phyloP scores from a whole-genome alignment of 2,113 vertebrate species.

The Ceyx cyanopectus region DNA sequence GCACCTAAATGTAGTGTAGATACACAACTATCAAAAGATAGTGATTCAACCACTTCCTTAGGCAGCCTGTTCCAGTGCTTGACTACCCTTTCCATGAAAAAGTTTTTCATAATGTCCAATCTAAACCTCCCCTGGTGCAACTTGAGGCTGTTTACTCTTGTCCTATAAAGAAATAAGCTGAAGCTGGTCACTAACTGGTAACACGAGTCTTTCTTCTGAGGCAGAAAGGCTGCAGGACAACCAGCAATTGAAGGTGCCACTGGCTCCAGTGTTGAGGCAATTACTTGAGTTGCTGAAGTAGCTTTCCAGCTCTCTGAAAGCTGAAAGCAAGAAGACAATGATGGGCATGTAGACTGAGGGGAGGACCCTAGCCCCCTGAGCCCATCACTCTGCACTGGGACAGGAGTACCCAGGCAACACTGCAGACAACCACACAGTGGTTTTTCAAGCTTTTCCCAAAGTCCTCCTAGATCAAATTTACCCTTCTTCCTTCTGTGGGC shows the following conservation, averaged over 20 bases:
- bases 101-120: too few species aligned
- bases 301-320: rapidly evolving
- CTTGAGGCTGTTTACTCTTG: too few species aligned
- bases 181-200: not conserved
- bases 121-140: too few species aligned
- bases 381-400: not conserved
- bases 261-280: not conserved
- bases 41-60: too few species aligned
- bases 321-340: not conserved
- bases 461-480: not conserved
- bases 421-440: not conserved
- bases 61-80: too few species aligned
- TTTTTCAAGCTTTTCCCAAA: not conserved
- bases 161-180: not conserved
- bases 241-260: rapidly evolving
- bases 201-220: rapidly evolving
- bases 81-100: too few species aligned
- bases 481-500: not conserved
- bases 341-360: rapidly evolving
- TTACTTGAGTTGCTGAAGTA: not conserved
- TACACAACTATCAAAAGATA: too few species aligned
- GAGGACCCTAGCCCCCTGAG: rapidly evolving
- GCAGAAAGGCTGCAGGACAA: not conserved
- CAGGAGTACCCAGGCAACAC: not conserved
- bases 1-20: too few species aligned